A percentile compares a stretch with the other conserved stretches of the same genome.
Evolutionary conservation across 1,140 invertebrate species (phyloP).

Genomic region (Drosophila pseudoananassae): DNA sequence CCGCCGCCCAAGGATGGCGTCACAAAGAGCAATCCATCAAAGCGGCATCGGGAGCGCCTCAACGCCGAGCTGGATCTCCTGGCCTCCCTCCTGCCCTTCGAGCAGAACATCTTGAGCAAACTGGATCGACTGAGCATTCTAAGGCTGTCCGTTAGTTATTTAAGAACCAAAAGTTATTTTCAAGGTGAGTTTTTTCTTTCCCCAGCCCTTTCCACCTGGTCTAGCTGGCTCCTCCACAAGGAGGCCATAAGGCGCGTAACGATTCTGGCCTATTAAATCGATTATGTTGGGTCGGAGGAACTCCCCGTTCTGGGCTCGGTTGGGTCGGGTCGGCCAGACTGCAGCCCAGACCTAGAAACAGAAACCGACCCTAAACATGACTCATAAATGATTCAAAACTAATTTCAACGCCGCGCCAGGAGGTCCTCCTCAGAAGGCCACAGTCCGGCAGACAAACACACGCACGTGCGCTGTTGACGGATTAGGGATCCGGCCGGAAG

Average conservation of each 20-base stretch:
- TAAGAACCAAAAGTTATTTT: constrained; percentile 99
- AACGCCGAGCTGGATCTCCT: constrained; percentile 99
- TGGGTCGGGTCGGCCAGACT: constrained; percentile 28
- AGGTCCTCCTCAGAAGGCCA: constrained; percentile 40
- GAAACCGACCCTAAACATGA: constrained; percentile 63
- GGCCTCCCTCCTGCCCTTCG: constrained; percentile 98
- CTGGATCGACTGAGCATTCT: constrained; percentile 99
- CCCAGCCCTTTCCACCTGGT: neutral
- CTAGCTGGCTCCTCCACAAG: constrained; percentile 16
- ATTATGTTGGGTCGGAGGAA: constrained; percentile 59
- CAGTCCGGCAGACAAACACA: constrained; percentile 33
- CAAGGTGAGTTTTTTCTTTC: constrained; percentile 90
- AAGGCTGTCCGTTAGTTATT: constrained; percentile 98
- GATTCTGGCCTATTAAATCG: constrained; percentile 75
- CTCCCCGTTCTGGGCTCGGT: constrained; percentile 35
- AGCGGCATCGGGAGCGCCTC: constrained; percentile 97
- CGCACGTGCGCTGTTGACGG: constrained; percentile 69
- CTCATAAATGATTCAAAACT: constrained; percentile 83
- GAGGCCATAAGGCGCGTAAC: constrained; percentile 64
- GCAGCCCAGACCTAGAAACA: constrained; percentile 25
- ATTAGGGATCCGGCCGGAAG: constrained; percentile 44
- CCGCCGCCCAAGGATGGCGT: constrained; percentile 97
- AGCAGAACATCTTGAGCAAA: constrained; percentile 99
- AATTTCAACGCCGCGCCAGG: constrained; percentile 74
- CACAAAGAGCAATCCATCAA: constrained; percentile 99